Evolutionary conservation across 1,140 invertebrate genomes (phyloP), one percentile per base, ranked within the genome.

Genomic region (Drosophila nebulosa): DNA sequence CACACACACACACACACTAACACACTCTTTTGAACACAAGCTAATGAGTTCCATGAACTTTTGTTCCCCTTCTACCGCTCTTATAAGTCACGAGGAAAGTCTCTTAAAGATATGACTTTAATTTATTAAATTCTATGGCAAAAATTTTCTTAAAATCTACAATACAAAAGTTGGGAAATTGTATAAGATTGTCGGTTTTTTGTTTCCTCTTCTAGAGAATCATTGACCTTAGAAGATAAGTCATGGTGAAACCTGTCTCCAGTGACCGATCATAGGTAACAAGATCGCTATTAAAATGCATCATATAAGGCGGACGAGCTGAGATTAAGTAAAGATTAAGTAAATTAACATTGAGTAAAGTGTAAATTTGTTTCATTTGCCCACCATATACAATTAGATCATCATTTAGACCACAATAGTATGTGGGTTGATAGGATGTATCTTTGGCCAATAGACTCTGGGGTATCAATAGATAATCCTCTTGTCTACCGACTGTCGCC

Each of bases 401-500:
- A 22, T 89, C 70, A 27, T 80, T 90, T 58, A 21, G 69, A 61
- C 85, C 85, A 5, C 85, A 88, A 52, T 88, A 88, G 66, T 88
- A 88, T 57, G 83, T 92, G 79, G 16, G 92, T 92, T 66, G 93
- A 92, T 24, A 88, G 71, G 71, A 75, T 14, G 59, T 60, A 64
- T 89, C 83, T 60, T 56, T 76, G 59, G 69, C 68, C 55, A 88
- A 51, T 26, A 89, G 57, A 16, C 84, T 67, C 39, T 89, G 83
- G 21, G 93, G 92, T 35, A 93, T 93, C 86, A 92, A 91, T 12
- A 93, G 73, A 78, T 92, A 93, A 76, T 93, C 93, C 59, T 93
- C 92, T 53, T 80, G 71, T 21, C 89, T 35, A 7, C 84, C 84
- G 0, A 57, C 18, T 46, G 89, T 89, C 46, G 74, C 69, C 21